Evolutionary conservation across 2,888 invertebrate species (phyloP).

Genomic region (Hetaerina titia): DNA sequence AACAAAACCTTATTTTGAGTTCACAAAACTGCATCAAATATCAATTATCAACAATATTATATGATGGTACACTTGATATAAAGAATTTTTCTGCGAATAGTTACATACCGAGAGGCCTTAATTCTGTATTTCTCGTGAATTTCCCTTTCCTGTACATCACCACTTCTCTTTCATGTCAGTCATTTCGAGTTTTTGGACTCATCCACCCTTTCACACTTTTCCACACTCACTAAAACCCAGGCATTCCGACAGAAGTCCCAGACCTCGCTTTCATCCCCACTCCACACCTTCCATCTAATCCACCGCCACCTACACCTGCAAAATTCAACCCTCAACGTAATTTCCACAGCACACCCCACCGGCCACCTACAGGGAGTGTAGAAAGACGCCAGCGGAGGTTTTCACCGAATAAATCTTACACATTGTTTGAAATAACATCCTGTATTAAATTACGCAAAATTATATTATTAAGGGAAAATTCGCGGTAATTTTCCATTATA

Average conservation of each 20-base stretch:
- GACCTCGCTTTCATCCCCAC: not conserved
- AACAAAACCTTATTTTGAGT: too few species aligned
- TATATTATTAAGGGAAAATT: not conserved
- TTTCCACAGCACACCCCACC: not conserved
- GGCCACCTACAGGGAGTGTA: not conserved
- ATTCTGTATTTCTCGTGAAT: not conserved
- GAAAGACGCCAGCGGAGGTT: not conserved
- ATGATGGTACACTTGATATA: not conserved
- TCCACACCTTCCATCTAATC: not conserved
- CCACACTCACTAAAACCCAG: too few species aligned
- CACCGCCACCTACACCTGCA: not conserved
- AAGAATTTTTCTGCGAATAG: not conserved
- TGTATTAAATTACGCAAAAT: constrained; percentile 17
- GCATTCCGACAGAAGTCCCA: too few species aligned
- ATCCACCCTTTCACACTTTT: not conserved
- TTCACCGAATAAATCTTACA: too few species aligned
- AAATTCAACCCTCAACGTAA: constrained; percentile 2
- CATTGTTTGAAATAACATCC: not conserved
- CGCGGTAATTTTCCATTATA: too few species aligned
- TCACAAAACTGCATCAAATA: not conserved
- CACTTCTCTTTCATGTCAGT: not conserved
- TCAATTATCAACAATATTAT: not conserved
- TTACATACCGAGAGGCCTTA: not conserved
- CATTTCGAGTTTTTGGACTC: not conserved
- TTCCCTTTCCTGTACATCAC: not conserved